Base-by-base conservation (phyloP, 2,888 invertebrate genomes). In the Notodonta ziczac region DNA sequence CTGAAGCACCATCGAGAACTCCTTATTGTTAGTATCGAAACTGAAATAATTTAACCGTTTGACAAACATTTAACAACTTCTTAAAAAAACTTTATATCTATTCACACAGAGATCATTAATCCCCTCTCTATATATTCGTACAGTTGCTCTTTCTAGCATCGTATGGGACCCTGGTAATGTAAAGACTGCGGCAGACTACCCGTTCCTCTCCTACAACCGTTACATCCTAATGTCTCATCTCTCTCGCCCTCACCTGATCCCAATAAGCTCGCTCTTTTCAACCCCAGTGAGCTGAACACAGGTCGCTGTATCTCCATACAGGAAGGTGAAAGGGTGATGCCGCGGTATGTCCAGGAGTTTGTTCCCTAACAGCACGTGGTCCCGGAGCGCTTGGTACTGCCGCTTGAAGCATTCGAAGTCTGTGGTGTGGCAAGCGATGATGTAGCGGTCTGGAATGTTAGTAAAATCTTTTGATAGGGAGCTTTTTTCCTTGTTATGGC, bases 401-500 rank as follows among this genome's bases (percentile, higher is more conserved):
- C 78, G 78, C 70, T 82, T 82, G 79, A 88, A 88, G 74, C 89
- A 89, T 5, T 72, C 72, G 70, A 81, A 86, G 78, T 89, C 88
- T 0, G 84, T 87, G 0, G 82, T 80, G 67, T 81, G 87, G 61
- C 89, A 89, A 3, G 82, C 56, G 50, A 89, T 82, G 51, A 87
- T 70, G 75, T 76, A 79, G 24, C 76, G 80, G 13, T 82, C 88
- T 88, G 82, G 7, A 77, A 75, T 24, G 4, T 46, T 5, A 4
- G 46, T 2, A 2, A 46, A 35, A 35, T 35, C 35, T 35, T 35
- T 24, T 24, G 0, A 35, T 35, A 6, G 35, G 35, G 35, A 35
- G 24, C 24, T 24, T 24, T 24, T 24, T 24, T 24, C 24, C 24
- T 24, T 24, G 24, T 24, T 24, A 24, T 24, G 24, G 24, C 24